phyloP scores from a whole-genome alignment of 2,797 vertebrate species.

The Sebastes miniatus region DNA sequence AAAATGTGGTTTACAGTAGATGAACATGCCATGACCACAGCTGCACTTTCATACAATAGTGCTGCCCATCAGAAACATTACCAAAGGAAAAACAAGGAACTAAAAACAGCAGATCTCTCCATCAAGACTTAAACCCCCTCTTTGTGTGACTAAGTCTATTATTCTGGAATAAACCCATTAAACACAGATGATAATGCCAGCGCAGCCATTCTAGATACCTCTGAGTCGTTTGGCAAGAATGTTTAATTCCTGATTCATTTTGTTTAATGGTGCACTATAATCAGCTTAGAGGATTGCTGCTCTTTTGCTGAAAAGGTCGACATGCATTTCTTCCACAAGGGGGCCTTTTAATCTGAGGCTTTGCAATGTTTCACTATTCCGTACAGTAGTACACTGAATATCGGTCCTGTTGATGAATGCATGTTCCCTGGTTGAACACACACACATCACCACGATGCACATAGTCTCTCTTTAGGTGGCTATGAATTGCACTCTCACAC shows the following conservation, averaged over 20 bases:
- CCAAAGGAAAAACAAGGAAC: neutral
- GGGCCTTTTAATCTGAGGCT: conserved; percentile 44
- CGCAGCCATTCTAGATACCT: conserved; percentile 20
- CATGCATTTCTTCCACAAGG: conserved; percentile 72
- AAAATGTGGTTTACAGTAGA: neutral
- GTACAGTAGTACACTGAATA: conserved; percentile 28
- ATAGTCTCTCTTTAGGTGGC: conserved; percentile 24
- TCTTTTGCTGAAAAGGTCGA: conserved; percentile 38
- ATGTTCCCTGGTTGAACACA: conserved; percentile 4
- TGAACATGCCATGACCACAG: neutral
- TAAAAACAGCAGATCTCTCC: conserved; percentile 24
- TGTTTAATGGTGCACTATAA: conserved; percentile 71
- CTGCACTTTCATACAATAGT: neutral
- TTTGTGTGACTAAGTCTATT: conserved; percentile 50
- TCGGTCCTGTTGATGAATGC: conserved; percentile 5
- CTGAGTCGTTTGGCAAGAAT: conserved; percentile 54
- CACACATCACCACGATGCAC: neutral
- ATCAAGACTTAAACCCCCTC: conserved; percentile 23
- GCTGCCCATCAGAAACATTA: neutral
- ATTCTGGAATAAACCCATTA: conserved; percentile 57
- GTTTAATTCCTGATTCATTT: conserved; percentile 63
- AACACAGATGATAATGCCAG: conserved; percentile 50
- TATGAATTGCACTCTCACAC: conserved; percentile 35
- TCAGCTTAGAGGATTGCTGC: conserved; percentile 65
- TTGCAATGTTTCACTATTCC: neutral